These are phyloP conservation scores for Copsychus sechellarum DNA, from an alignment of 2,113 vertebrate genomes.

Conservation along the genomic window DNA sequence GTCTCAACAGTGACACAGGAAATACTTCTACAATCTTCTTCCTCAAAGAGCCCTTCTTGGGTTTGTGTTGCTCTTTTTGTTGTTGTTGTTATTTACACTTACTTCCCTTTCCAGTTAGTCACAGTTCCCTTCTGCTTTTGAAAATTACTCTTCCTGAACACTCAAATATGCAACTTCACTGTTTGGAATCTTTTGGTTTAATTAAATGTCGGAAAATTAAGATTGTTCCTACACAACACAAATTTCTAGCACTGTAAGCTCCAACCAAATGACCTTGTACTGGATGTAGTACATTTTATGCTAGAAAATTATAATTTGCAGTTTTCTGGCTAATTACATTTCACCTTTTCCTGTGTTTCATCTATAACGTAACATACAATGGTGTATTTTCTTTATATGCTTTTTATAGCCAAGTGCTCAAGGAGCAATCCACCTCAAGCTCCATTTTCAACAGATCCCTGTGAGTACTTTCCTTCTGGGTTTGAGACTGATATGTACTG, in stretches of 20 bases:
- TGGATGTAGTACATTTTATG: neutral
- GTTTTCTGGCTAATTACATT: neutral
- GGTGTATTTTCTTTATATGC: neutral
- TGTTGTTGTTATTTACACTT: neutral
- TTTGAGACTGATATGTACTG: neutral
- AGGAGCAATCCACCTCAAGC: neutral
- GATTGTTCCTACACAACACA: neutral
- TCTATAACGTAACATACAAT: neutral
- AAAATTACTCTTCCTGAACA: neutral
- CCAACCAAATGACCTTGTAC: neutral
- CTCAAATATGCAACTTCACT: neutral
- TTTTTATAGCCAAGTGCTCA: neutral
- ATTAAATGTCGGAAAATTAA: neutral
- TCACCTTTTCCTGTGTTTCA: neutral
- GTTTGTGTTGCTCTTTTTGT: neutral
- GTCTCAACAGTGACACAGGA: neutral
- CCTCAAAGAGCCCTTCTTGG: neutral
- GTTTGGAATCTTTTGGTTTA: neutral
- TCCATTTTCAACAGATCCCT: neutral
- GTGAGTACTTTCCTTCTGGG: neutral
- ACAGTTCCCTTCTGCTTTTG: neutral
- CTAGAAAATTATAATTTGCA: neutral
- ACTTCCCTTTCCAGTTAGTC: neutral
- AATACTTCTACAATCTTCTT: neutral
- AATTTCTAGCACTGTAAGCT: neutral